phyloP scores from a whole-genome alignment of 2,113 vertebrate species.

The Stercorarius parasiticus region DNA sequence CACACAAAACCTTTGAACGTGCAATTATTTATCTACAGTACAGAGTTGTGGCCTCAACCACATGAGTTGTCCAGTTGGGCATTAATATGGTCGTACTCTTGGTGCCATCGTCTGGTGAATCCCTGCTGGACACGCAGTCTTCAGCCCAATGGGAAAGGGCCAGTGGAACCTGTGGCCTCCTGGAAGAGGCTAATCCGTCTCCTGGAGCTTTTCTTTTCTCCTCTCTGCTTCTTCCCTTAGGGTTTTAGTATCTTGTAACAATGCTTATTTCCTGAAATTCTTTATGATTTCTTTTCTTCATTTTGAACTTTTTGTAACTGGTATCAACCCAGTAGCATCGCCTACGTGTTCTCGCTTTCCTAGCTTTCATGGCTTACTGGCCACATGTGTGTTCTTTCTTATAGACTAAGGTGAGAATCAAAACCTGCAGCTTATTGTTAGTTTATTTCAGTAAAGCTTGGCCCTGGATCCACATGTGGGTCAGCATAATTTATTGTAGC shows the following conservation, averaged over 20 bases:
- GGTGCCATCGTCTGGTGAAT: neutral
- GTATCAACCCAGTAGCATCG: neutral
- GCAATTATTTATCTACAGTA: neutral
- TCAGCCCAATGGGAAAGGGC: neutral
- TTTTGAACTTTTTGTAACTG: neutral
- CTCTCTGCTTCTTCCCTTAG: neutral
- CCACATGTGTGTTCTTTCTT: neutral
- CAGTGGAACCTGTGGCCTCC: neutral
- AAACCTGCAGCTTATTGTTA: neutral
- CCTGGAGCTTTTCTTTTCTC: neutral
- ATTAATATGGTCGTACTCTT: neutral
- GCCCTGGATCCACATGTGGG: neutral
- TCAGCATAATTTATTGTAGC: neutral
- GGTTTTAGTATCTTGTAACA: neutral
- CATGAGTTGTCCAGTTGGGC: rapidly evolving
- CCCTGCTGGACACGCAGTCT: neutral
- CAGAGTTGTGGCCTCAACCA: neutral
- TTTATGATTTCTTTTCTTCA: neutral
- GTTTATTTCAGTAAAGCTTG: neutral
- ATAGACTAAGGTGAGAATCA: neutral
- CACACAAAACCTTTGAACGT: neutral
- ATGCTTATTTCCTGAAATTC: neutral
- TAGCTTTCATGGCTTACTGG: neutral
- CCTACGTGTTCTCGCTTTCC: neutral
- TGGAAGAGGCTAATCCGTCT: neutral